phyloP scores from a whole-genome alignment of 2,113 vertebrate species.

The Sciurus niger region DNA sequence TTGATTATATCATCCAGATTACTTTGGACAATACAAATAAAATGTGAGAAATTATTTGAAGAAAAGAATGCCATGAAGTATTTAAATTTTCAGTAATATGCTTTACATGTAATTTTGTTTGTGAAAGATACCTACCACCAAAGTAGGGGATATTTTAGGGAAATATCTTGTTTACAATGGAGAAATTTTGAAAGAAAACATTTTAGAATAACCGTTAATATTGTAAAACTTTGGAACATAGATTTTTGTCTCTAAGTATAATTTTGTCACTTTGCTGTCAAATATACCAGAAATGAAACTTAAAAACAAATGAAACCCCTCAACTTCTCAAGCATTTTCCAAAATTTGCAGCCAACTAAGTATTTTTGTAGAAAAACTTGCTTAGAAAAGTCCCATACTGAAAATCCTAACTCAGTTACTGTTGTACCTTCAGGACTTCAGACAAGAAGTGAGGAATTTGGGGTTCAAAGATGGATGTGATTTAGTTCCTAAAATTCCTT shows the following conservation, averaged over 20 bases:
- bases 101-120: not conserved
- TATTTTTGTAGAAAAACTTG: conserved; percentile 46
- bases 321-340: not conserved
- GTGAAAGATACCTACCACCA: not conserved
- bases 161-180: not conserved
- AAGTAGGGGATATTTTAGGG: not conserved
- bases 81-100: not conserved
- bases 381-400: conserved; percentile 30
- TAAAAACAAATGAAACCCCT: not conserved
- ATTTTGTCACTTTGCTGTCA: conserved; percentile 28
- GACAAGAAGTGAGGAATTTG: conserved; percentile 34
- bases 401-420: not conserved
- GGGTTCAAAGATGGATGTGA: conserved; percentile 2
- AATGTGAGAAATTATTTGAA: conserved; percentile 44
- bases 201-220: conserved; percentile 43
- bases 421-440: not conserved
- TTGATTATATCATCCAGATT: not conserved
- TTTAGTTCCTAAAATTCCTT: conserved; percentile 2
- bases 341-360: conserved; percentile 20
- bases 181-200: conserved; percentile 61
- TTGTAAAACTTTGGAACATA: conserved; percentile 9
- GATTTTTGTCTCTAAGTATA: conserved; percentile 32
- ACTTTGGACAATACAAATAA: conserved; percentile 57
- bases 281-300: conserved; percentile 5
- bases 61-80: not conserved